Conservation (phyloP, 2,113 vertebrate species). For the Heterotilapia buettikoferi region DNA sequence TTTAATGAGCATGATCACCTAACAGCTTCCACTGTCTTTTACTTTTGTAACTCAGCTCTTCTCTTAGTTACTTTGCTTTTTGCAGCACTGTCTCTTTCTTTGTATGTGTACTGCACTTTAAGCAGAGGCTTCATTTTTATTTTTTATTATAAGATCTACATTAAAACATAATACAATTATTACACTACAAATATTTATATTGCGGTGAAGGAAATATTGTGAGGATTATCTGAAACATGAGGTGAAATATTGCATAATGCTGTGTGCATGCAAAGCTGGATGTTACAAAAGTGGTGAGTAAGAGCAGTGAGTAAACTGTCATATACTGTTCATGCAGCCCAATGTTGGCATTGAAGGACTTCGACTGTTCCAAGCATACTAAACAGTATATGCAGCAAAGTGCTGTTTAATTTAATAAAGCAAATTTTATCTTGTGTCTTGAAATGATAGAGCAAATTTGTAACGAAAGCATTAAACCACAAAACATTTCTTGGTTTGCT, state of each 20-base stretch:
- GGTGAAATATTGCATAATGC: background rate
- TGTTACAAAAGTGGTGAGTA: background rate
- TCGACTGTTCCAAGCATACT: background rate
- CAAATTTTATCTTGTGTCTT: background rate
- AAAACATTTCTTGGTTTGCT: background rate
- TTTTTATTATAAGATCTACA: background rate
- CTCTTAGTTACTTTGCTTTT: background rate
- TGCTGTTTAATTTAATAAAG: background rate
- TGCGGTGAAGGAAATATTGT: background rate
- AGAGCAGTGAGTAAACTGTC: constrained; percentile 8
- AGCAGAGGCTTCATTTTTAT: background rate
- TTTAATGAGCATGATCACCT: background rate
- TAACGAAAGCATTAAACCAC: background rate
- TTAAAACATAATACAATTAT: background rate
- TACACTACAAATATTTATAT: background rate
- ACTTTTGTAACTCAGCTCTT: background rate
- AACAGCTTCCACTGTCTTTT: background rate
- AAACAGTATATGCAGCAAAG: background rate
- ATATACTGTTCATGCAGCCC: background rate
- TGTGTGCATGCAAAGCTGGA: background rate
- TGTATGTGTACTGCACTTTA: background rate
- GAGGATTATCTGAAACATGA: background rate
- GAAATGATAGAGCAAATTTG: background rate
- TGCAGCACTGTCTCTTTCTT: background rate
- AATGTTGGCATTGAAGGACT: background rate